Evolutionary conservation across 2,113 vertebrate species (phyloP), one percentile per base, ranked within the genome.

Genomic region (Osmerus mordax): DNA sequence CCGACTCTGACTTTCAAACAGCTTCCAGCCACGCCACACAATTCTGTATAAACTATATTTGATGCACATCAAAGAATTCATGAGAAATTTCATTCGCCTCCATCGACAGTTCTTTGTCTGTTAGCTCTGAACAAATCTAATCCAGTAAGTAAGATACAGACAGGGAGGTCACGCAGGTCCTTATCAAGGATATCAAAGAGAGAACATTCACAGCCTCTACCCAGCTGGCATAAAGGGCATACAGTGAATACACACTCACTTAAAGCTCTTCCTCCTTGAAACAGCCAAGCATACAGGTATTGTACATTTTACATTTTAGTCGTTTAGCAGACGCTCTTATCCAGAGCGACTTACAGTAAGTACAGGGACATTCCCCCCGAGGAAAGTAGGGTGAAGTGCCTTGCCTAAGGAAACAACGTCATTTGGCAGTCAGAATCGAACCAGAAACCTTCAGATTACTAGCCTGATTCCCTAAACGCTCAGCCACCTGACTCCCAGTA

Each of bases 11-110:
- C 32, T 7, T 36, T 36, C 32, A 36, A 36, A 7, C 32, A 36
- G 32, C 5, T 36, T 4, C 3, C 32, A 36, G 32, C 32, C 32
- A 36, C 4, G 32, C 32, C 76, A 74, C 63, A 82, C 82, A 88
- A 84, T 84, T 81, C 78, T 88, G 29, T 4, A 32, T 32, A 32
- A 36, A 36, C 32, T 1, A 7, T 36, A 36, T 86, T 84, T 82
- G 59, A 87, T 82, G 77, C 82, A 83, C 80, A 89, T 89, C 81
- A 86, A 87, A 85, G 83, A 80, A 84, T 85, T 86, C 70, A 76
- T 75, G 72, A 84, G 84, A 86, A 83, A 86, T 65, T 70, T 58
- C 71, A 62, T 86, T 81, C 75, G 76, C 84, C 74, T 66, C 79
- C 51, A 23, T 68, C 74, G 70, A 87, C 73, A 79, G 85, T 73